Evolutionary conservation across 2,113 vertebrate species (phyloP), one percentile per base, ranked within the genome.

Genomic region (Xiphophorus maculatus): DNA sequence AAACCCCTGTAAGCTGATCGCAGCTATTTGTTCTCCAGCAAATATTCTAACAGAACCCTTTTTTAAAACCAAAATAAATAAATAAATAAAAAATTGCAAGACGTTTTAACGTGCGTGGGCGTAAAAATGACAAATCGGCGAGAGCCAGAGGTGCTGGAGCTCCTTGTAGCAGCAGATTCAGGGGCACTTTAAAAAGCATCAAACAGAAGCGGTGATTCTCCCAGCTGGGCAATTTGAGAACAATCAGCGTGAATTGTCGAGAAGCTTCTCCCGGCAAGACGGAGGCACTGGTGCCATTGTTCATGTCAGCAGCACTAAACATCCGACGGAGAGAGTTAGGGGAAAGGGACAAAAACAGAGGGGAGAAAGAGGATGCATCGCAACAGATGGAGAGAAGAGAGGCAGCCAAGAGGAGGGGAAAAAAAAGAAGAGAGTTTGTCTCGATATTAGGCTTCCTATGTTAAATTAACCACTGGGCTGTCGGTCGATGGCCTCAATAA

Each of bases 181-280:
- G 69, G 90, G 83, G 84, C 90, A 92, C 90, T 91, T 92, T 87
- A 83, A 82, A 83, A 82, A 88, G 79, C 77, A 80, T 90, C 91
- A 80, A 88, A 75, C 84, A 82, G 84, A 92, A 79, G 78, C 84
- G 79, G 85, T 80, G 89, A 92, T 87, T 88, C 89, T 91, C 84
- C 86, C 86, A 87, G 89, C 83, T 68, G 87, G 74, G 78, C 86
- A 91, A 91, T 94, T 93, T 91, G 74, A 87, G 88, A 92, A 92
- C 91, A 93, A 94, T 94, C 91, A 91, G 81, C 73, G 73, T 28
- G 79, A 90, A 92, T 87, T 90, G 90, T 91, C 66, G 40, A 84
- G 86, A 67, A 73, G 81, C 81, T 88, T 82, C 71, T 82, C 73
- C 82, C 68, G 54, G 75, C 82, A 76, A 80, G 88, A 73, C 70